phyloP scores from a whole-genome alignment of 2,113 vertebrate species.

The Phaethornis superciliosus region DNA sequence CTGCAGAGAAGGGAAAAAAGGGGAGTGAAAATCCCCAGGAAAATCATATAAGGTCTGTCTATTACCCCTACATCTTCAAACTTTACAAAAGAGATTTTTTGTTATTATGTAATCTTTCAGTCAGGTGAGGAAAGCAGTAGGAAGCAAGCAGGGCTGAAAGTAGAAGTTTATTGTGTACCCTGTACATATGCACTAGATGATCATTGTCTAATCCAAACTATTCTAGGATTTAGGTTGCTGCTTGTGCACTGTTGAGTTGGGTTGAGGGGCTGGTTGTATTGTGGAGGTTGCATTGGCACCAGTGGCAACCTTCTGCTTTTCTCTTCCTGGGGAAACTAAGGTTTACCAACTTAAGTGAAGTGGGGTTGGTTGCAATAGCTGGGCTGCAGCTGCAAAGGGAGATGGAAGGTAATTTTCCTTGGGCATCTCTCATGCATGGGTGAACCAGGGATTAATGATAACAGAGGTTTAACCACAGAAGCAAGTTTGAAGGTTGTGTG shows the following conservation, averaged over 20 bases:
- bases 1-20: neutral
- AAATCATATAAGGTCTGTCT: neutral
- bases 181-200: rapidly evolving
- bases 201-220: too few relatives aligned
- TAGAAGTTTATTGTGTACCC: neutral
- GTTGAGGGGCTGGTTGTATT: rapidly evolving
- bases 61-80: neutral
- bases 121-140: neutral
- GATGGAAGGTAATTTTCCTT: neutral
- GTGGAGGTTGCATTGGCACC: neutral
- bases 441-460: neutral
- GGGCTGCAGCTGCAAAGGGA: neutral
- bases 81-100: neutral
- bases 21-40: neutral
- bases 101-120: neutral
- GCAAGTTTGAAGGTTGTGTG: neutral
- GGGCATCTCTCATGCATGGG: rapidly evolving
- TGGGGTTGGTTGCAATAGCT: neutral
- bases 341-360: neutral
- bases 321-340: neutral
- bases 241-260: neutral
- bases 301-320: neutral
- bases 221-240: neutral
- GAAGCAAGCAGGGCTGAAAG: neutral
- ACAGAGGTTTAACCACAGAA: neutral